Evolutionary conservation across 2,888 invertebrate species (phyloP), one percentile per base, ranked within the genome.

Genomic region (Drosophila neotestacea): DNA sequence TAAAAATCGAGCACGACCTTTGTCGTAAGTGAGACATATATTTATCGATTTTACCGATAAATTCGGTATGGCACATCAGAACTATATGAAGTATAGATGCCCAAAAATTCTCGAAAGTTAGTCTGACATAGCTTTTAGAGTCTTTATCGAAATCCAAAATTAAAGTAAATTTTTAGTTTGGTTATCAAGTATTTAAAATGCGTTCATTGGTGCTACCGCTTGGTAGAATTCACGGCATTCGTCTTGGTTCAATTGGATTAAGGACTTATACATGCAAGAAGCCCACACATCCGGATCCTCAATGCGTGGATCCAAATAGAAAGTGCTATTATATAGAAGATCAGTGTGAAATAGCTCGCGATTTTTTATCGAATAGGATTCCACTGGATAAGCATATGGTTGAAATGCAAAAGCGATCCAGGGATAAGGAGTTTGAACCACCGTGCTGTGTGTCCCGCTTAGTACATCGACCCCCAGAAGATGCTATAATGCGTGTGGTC

Each of bases 391-490:
- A 44, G n/a, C 28, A 66, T 2, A 6, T 66, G 56, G n/a, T 58
- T 2, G 48, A 69, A 7, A 36, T 63, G 11, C 39, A 56, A 6
- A n/a, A 13, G 5, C 56, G 51, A 30, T 4, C 34, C 6, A 7
- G 4, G 9, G 32, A 60, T 4, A 7, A 39, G 0, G 6, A 54
- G 27, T n/a, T 41, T n/a, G 66, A 70, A 28, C 6, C n/a, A 0
- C 46, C n/a, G 7, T 85, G 74, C 34, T 82, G 85, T 13, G 51
- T 72, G 0, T 32, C 55, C 4, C 75, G 73, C 1, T 9, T 44
- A 6, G 34, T 42, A 0, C 51, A 41, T 16, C 36, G 10, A 0
- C 1, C n/a, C 0, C 79, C 79, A 9, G 3, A 13, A 7, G 7
- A 22, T 7, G 4, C 13, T n/a, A 27, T 39, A 16, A 11, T 22